Conservation (phyloP, 2,113 vertebrate genomes). For the Pogona vitticeps region DNA sequence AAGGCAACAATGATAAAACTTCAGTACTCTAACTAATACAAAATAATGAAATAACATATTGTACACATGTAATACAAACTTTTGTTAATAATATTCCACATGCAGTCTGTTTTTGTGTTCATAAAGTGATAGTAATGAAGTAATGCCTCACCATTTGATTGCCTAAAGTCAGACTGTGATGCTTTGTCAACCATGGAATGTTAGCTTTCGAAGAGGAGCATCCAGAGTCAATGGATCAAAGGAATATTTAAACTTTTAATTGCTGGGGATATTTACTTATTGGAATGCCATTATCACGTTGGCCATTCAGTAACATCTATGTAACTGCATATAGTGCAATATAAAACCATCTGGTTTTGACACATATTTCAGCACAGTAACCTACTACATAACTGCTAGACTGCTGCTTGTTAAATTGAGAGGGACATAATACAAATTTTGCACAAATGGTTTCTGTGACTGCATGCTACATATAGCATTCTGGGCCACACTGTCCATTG, state of each 20-base stretch:
- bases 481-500: not conserved
- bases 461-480: not conserved
- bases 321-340: not conserved
- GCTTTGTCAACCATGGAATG: not conserved
- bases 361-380: not conserved
- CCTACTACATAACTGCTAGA: not conserved
- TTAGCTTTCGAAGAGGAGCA: not conserved
- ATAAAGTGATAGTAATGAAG: not conserved
- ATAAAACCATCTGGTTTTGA: not conserved
- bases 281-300: not conserved
- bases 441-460: not conserved
- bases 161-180: not conserved
- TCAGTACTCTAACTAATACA: not conserved
- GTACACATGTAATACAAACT: not conserved
- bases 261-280: not conserved
- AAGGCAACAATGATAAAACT: not conserved
- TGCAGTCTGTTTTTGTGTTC: not conserved
- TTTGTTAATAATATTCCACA: not conserved
- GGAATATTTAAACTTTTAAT: not conserved
- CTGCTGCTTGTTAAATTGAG: not conserved
- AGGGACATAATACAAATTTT: not conserved
- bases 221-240: not conserved
- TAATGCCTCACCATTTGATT: not conserved
- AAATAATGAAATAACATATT: not conserved
- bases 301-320: not conserved